These are phyloP conservation scores for Trachymyrmex septentrionalis DNA, from an alignment of 1,140 invertebrate species.

Conservation along the genomic window DNA sequence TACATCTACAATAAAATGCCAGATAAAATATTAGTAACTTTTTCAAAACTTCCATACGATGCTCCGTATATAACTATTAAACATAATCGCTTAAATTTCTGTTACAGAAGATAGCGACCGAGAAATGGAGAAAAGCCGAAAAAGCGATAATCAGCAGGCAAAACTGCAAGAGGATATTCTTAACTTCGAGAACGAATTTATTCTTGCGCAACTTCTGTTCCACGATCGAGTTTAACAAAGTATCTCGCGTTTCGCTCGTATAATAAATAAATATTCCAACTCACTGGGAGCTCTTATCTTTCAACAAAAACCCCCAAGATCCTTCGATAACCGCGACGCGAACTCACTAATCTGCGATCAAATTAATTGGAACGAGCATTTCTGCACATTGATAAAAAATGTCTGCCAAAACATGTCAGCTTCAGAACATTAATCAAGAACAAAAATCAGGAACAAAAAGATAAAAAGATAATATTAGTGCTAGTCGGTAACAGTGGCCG, in stretches of 20 bases:
- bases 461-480: conserved; percentile 51
- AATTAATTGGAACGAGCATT: conserved; percentile 46
- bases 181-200: conserved; percentile 56
- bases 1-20: not conserved
- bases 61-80: conserved; percentile 5
- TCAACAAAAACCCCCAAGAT: conserved; percentile 30
- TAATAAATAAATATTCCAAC: conserved; percentile 60
- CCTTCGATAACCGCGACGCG: not conserved
- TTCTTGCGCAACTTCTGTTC: conserved; percentile 51
- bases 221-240: conserved; percentile 42
- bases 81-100: conserved; percentile 31
- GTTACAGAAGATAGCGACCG: conserved; percentile 8
- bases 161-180: conserved; percentile 33
- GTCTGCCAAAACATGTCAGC: conserved; percentile 32
- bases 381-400: conserved; percentile 27
- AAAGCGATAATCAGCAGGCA: conserved; percentile 49
- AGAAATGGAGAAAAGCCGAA: conserved; percentile 1
- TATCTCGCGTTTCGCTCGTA: conserved; percentile 17
- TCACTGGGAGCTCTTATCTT: conserved; percentile 22
- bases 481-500: not conserved
- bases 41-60: conserved; percentile 14
- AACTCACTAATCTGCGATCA: conserved; percentile 34
- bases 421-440: conserved; percentile 49
- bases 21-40: not conserved
- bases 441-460: not conserved